Evolutionary conservation across 2,113 vertebrate genomes (phyloP).

Genomic region (Capra hircus): DNA sequence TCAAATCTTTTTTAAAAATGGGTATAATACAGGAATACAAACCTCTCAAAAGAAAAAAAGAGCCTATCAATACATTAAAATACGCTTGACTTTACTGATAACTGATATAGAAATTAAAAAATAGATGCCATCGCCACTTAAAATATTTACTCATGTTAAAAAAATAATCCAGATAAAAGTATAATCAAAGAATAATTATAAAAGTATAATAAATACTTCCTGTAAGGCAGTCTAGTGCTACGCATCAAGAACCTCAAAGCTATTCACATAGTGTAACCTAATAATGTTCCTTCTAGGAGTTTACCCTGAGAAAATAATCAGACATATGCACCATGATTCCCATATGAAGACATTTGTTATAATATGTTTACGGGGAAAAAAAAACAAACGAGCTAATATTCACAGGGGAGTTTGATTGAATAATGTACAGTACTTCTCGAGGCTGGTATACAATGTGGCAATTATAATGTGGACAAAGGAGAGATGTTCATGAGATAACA

Average conservation of each 20-base stretch:
- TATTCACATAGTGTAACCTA: background rate
- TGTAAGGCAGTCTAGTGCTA: background rate
- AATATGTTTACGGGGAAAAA: background rate
- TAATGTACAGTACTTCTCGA: rapidly evolving
- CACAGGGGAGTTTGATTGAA: background rate
- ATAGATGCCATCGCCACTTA: background rate
- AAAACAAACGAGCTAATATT: background rate
- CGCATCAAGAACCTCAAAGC: background rate
- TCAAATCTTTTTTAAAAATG: background rate
- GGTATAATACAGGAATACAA: background rate
- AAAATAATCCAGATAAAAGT: background rate
- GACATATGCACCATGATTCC: background rate
- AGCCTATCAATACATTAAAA: background rate
- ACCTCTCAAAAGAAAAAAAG: background rate
- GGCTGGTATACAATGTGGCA: background rate
- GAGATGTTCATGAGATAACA: background rate
- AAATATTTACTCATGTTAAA: background rate
- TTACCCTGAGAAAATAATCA: background rate
- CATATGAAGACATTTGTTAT: background rate
- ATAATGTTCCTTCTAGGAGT: background rate
- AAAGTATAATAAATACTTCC: background rate
- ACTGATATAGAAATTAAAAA: background rate
- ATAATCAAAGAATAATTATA: background rate
- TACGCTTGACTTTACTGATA: background rate
- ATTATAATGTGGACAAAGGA: background rate